Conservation (phyloP, 2,888 invertebrate genomes). For the Drosophila hamatofila region DNA sequence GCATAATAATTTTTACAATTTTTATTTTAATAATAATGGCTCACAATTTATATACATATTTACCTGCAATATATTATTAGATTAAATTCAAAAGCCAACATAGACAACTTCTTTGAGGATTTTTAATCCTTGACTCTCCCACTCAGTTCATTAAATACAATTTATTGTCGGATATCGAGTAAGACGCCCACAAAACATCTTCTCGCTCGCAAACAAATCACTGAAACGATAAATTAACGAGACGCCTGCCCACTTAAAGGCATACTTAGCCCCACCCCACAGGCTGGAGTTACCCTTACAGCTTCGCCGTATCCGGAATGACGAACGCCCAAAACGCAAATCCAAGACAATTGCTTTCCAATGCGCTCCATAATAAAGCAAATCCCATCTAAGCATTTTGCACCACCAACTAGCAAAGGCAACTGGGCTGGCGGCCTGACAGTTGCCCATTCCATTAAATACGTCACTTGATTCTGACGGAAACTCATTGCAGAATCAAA, state of each 20-base stretch:
- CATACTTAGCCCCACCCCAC: conserved; percentile 40
- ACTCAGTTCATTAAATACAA: conserved; percentile 27
- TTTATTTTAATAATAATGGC: no score
- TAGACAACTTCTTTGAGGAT: background rate
- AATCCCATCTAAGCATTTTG: conserved; percentile 72
- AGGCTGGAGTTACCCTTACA: background rate
- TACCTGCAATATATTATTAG: background rate
- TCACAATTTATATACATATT: background rate
- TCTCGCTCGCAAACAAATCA: conserved; percentile 61
- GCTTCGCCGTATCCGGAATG: conserved; percentile 11
- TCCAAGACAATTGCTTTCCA: conserved; percentile 83
- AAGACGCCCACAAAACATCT: conserved; percentile 16
- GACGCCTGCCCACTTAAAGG: conserved; percentile 58
- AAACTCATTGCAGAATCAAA: conserved; percentile 64
- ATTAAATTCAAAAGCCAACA: background rate
- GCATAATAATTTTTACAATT: no score
- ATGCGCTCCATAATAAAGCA: conserved; percentile 60
- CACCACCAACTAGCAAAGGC: conserved; percentile 51
- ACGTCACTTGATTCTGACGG: conserved; percentile 18
- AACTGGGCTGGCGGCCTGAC: no score
- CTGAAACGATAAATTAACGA: conserved; percentile 78
- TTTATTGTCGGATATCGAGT: conserved; percentile 31
- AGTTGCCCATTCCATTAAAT: conserved; percentile 23
- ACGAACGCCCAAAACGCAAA: conserved; percentile 66
- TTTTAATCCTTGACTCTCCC: background rate